A percentile compares a stretch with the other conserved stretches of the same genome.
These are phyloP conservation scores for Erythrocebus patas DNA, from an alignment of 2,113 vertebrate species.

Conservation along the genomic window DNA sequence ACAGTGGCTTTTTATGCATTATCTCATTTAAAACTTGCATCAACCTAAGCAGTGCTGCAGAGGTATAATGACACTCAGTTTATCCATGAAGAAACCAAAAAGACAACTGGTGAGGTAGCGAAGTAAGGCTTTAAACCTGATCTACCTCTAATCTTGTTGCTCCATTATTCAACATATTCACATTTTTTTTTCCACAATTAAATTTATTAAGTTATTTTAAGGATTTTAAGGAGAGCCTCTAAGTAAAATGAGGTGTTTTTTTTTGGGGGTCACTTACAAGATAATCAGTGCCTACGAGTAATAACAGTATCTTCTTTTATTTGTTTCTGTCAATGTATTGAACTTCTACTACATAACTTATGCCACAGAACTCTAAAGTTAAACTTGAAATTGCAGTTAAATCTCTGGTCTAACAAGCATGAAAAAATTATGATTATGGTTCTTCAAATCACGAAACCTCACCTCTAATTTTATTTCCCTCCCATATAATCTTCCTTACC, in stretches of 20 bases:
- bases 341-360: not conserved
- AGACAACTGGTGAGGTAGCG: not conserved
- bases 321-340: not conserved
- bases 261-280: not conserved
- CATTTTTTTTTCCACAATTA: not conserved
- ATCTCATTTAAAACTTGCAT: not conserved
- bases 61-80: not conserved
- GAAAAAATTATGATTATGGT: not conserved
- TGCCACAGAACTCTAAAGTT: not conserved
- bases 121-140: not conserved
- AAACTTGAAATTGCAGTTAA: not conserved
- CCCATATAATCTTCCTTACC: not conserved
- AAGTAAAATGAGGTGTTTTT: not conserved
- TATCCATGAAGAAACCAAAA: not conserved
- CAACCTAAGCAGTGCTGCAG: not conserved
- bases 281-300: not conserved
- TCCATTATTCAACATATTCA: not conserved
- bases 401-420: not conserved
- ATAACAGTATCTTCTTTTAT: not conserved
- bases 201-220: conserved; percentile 22
- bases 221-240: not conserved
- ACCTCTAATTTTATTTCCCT: not conserved
- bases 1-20: not conserved
- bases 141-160: not conserved
- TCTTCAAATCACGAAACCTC: not conserved